Evolutionary conservation across 2,888 invertebrate species (phyloP).

Genomic region (Leuctra nigra): DNA sequence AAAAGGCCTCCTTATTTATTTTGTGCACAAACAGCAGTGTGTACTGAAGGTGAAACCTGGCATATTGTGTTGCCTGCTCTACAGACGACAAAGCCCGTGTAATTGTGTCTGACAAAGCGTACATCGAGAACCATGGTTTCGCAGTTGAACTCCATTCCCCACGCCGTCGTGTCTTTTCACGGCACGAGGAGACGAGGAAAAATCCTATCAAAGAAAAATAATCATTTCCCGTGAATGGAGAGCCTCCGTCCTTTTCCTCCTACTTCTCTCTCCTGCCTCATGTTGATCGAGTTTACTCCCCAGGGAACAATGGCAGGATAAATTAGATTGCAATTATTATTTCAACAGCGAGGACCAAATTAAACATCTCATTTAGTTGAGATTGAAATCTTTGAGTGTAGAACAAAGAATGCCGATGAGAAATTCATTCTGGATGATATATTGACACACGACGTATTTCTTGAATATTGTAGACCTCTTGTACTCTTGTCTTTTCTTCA

Average conservation of each 20-base stretch:
- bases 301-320: constrained; percentile 9
- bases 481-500: too few species aligned
- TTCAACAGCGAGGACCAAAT: constrained; percentile 8
- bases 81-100: constrained; percentile 9
- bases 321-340: constrained; percentile 20
- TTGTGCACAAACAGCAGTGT: background rate
- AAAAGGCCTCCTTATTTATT: too few species aligned
- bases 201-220: constrained; percentile 15
- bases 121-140: background rate
- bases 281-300: constrained; percentile 12
- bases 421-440: too few species aligned
- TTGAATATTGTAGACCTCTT: too few species aligned
- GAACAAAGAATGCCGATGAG: too few species aligned
- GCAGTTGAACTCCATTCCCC: background rate
- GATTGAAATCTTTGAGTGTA: too few species aligned
- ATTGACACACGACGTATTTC: too few species aligned
- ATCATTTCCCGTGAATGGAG: constrained; percentile 9
- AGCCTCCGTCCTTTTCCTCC: background rate
- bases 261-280: background rate
- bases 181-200: background rate
- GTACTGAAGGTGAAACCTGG: background rate
- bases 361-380: constrained; percentile 1
- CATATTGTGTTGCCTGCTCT: constrained; percentile 1
- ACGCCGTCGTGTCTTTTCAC: background rate
- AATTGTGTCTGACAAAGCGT: constrained; percentile 10